Evolutionary conservation across 2,888 invertebrate species (phyloP).

Genomic region (Smittia aterrima): DNA sequence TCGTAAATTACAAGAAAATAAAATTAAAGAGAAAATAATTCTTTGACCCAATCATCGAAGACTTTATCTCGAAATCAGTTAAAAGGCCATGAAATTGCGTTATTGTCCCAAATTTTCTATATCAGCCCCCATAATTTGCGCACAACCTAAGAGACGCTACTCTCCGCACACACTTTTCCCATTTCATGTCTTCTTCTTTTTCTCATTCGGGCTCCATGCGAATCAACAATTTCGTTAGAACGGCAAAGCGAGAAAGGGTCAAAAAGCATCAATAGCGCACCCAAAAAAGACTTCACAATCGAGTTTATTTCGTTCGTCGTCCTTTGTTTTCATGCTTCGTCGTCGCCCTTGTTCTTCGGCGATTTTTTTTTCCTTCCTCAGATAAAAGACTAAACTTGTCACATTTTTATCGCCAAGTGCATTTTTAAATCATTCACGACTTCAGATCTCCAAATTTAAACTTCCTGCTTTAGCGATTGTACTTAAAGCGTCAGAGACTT

Average conservation of each 20-base stretch:
- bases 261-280: constrained; percentile 9
- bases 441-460: neutral
- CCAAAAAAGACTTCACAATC: neutral
- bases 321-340: neutral
- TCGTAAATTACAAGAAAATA: no score
- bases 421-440: neutral
- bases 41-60: no score
- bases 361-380: no score
- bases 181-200: neutral
- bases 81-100: no score
- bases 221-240: neutral
- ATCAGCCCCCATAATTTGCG: no score
- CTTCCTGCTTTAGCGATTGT: neutral
- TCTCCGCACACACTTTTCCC: neutral
- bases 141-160: no score
- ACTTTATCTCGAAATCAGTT: no score
- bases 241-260: neutral
- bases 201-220: neutral
- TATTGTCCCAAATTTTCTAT: no score
- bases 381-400: no score
- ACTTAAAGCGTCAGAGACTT: neutral
- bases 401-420: neutral
- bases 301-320: neutral
- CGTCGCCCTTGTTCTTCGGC: neutral
- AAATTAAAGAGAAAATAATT: no score